Conservation (phyloP, 2,888 invertebrate genomes). For the Amblyjoppa proteus region DNA sequence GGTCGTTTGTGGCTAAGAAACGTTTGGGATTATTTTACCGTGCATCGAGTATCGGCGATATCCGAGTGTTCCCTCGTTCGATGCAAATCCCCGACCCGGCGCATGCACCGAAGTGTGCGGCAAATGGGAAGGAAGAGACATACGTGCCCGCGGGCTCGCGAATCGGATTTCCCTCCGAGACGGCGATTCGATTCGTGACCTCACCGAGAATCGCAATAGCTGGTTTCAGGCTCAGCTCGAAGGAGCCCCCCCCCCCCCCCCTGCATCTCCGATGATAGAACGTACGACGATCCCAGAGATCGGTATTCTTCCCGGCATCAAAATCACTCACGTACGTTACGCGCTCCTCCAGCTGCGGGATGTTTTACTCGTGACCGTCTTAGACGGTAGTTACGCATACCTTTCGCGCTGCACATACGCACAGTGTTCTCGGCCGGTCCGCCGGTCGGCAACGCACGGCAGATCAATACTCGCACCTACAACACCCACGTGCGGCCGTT, state of each 20-base stretch:
- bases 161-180: constrained; percentile 28
- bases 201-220: constrained; percentile 32
- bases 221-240: background rate
- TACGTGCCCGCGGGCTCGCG: constrained; percentile 28
- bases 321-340: constrained; percentile 16
- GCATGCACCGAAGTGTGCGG: too few species aligned
- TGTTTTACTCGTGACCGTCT: too few species aligned
- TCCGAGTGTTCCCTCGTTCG: too few species aligned
- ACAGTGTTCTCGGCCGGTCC: constrained; percentile 13
- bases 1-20: too few species aligned
- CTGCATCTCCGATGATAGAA: background rate
- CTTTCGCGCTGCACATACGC: constrained; percentile 44
- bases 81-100: too few species aligned
- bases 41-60: too few species aligned
- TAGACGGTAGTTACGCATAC: background rate
- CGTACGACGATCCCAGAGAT: background rate
- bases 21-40: too few species aligned
- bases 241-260: background rate
- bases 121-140: constrained; percentile 5
- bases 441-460: constrained; percentile 55
- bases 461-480: constrained; percentile 69
- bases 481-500: constrained; percentile 47
- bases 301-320: background rate
- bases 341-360: background rate
- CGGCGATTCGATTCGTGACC: constrained; percentile 46